These are phyloP conservation scores for Cebus imitator DNA, from an alignment of 2,113 vertebrate species.

Conservation along the genomic window DNA sequence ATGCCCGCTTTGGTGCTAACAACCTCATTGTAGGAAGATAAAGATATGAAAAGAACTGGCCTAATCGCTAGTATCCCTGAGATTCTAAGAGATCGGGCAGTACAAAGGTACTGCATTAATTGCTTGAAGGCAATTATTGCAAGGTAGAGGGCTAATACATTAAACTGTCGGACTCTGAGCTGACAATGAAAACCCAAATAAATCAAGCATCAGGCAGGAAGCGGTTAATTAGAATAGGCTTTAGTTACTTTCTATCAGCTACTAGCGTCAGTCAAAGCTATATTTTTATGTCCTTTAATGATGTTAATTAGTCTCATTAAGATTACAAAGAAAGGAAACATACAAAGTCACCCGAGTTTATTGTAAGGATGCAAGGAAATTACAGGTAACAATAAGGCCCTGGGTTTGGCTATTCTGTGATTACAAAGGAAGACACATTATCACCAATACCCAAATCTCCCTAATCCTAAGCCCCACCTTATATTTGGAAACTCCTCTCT, in stretches of 20 bases:
- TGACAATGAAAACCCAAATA: background rate
- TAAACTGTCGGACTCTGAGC: background rate
- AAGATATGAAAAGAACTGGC: background rate
- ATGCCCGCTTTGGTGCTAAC: too few species aligned
- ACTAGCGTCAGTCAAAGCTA: background rate
- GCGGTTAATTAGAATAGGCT: constrained; percentile 22
- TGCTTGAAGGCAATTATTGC: background rate
- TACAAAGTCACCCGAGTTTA: background rate
- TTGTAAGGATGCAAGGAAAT: background rate
- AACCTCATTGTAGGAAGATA: background rate
- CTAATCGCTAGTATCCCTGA: background rate
- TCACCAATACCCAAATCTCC: too few species aligned
- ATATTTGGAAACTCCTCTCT: background rate
- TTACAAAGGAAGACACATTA: background rate
- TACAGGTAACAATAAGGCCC: background rate
- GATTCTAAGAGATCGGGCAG: background rate
- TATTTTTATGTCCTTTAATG: background rate
- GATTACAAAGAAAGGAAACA: constrained; percentile 5
- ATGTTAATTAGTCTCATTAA: constrained; percentile 35
- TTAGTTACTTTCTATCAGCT: background rate
- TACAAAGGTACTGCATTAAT: background rate
- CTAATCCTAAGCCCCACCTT: background rate
- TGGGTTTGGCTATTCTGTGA: background rate
- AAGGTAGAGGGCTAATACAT: background rate
- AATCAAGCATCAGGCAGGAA: background rate